Base-by-base conservation (phyloP, 1,140 invertebrate genomes). In the Drosophila arizonae region DNA sequence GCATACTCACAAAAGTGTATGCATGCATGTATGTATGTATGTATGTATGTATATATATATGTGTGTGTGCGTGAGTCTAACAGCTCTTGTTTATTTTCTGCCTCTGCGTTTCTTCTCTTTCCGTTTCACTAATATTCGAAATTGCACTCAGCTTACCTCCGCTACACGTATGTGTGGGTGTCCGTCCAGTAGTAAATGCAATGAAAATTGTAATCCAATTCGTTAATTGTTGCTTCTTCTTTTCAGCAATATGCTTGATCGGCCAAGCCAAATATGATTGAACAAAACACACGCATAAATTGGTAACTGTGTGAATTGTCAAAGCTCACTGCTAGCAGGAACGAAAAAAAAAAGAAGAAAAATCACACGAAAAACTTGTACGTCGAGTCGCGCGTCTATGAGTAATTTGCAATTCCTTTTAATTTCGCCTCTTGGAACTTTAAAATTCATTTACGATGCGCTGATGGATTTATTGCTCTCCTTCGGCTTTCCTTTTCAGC, bases 141-240 rank as follows among this genome's bases (percentile, higher is more conserved):
- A 6, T 71, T 41, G 11, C 46, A 50, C 57, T 67, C 52, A 61
- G 1, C 56, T 58, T 60, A 60, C 57, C 57, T 48, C 46, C 2
- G 17, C 51, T 41, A 15, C 26, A 55, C 48, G 13, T 63, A 39
- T 67, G 33, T 33, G 0, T 33, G 33, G 10, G 33, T 33, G 33
- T 33, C 5, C 9, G 48, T 50, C 4, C 48, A 24, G 24, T 50
- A 28, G 21, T 24, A 24, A 3, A 24, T 24, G 45, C 41, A 75
- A 56, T 54, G 60, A 61, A 79, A 57, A 72, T 55, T 80, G 61
- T 80, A 80, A 80, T 80, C 78, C 78, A 80, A 67, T 66, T 79
- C 71, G 57, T 6, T 10, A 39, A 55, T n/a, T 21, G 30, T 21
- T 36, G 30, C n/a, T 13, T 33, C 8, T 51, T 6, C 24, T 48